Base-by-base conservation (phyloP, 2,113 vertebrate species). In the Lamprotornis superbus region DNA sequence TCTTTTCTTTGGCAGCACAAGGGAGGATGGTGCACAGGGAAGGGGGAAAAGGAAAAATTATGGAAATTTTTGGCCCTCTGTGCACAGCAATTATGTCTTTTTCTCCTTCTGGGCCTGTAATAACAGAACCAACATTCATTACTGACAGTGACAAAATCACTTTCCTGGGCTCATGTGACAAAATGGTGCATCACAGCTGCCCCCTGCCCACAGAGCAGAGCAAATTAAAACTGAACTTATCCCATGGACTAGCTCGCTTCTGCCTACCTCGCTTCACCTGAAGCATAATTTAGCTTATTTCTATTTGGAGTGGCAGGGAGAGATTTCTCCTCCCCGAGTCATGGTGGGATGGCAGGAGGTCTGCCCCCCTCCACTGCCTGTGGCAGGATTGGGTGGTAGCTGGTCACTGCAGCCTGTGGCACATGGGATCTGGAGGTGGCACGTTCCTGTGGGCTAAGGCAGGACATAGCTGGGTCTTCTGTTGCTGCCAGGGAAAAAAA, bases 1-100 rank as follows among this genome's bases (percentile, higher is more conserved):
- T 96, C 96, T 96, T 96, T 96, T 97, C 93, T 96, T 97, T 96
- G 96, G 95, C 95, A 96, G 52, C 16, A 67, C 76, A 63, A 60
- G 40, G 60, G 49, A 95, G 24, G 39, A 95, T 83, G 67, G 83
- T 77, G 90, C 68, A 74, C 12, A 86, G 75, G 74, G 44, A 70
- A 94, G 52, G 4, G 13, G 15, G 16, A 17, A 59, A 74, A 88
- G 59, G 24, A 68, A 93, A 93, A 94, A 78, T 16, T 75, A 63
- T 17, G 40, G 79, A 93, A 83, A 57, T 59, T 75, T 75, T 90
- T 92, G 35, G 22, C 63, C 30, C 33, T 71, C 71, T 75, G 14
- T 63, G 55, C 59, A 55, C 44, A 85, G 84, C 35, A 84, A 31
- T 55, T 73, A 27, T 83, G 39, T 57, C 61, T 79, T 89, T 95